Evolutionary conservation across 2,113 vertebrate genomes (phyloP).

Genomic region (Dryoscopus gambensis): DNA sequence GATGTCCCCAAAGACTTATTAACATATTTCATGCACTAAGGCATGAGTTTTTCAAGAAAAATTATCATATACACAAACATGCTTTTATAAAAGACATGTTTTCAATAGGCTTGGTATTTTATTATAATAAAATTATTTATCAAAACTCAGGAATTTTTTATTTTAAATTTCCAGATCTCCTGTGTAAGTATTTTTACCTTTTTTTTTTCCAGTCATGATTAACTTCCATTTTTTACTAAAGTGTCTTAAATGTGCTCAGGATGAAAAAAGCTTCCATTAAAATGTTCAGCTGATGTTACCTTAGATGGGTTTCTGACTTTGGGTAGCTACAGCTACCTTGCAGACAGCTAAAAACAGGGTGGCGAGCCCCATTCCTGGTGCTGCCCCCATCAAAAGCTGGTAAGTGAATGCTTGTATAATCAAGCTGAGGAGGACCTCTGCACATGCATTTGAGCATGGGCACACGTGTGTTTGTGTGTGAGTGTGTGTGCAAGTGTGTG

Average conservation of each 20-base stretch:
- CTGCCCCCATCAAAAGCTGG: neutral
- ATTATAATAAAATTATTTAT: conserved; percentile 54
- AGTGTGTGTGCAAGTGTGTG: neutral
- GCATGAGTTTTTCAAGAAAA: neutral
- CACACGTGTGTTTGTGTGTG: neutral
- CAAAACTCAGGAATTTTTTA: conserved; percentile 33
- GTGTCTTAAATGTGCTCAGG: conserved; percentile 17
- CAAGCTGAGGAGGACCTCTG: neutral
- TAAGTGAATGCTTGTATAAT: neutral
- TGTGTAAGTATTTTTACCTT: neutral
- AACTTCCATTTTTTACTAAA: neutral
- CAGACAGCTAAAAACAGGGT: neutral
- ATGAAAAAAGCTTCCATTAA: neutral
- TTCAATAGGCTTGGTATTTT: conserved; percentile 22
- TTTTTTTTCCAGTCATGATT: neutral
- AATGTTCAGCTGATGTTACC: neutral
- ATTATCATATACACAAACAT: neutral
- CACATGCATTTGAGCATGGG: neutral
- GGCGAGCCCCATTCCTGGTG: neutral
- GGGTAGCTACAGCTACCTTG: neutral
- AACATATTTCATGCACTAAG: neutral
- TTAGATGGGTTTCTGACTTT: neutral
- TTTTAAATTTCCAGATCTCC: neutral
- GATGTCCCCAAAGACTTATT: conserved; percentile 17
- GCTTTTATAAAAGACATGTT: neutral